phyloP scores from a whole-genome alignment of 2,888 invertebrate genomes.

The Epinotia bilunana region DNA sequence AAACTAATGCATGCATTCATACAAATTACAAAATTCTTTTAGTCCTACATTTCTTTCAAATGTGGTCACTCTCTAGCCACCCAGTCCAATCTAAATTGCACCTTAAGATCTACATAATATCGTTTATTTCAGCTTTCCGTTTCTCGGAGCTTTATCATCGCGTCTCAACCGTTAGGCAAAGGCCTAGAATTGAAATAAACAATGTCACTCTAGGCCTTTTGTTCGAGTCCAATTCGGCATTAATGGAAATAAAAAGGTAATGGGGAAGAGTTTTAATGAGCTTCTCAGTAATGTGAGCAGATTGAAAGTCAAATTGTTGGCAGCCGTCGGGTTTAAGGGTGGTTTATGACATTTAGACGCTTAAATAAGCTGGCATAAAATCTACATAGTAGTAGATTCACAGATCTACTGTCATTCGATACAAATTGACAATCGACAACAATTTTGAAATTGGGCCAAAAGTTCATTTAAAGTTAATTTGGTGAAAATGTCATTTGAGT shows the following conservation, averaged over 20 bases:
- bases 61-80: constrained; percentile 9
- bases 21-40: background rate
- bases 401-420: no score
- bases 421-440: no score
- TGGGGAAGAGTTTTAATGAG: background rate
- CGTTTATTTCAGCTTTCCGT: background rate
- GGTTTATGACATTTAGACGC: no score
- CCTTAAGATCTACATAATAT: background rate
- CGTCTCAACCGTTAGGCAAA: constrained; percentile 20
- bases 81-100: background rate
- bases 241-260: constrained; percentile 23
- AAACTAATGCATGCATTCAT: background rate
- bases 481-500: no score
- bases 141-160: background rate
- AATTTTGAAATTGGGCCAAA: no score
- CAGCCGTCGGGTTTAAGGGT: no score
- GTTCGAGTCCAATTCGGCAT: background rate
- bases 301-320: no score
- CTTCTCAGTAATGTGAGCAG: background rate
- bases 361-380: no score
- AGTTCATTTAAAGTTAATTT: no score
- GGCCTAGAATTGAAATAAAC: constrained; percentile 30
- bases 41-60: constrained; percentile 12
- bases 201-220: constrained; percentile 24
- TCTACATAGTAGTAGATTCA: no score